These are phyloP conservation scores for Manis javanica DNA, from an alignment of 2,797 vertebrate species.

Conservation along the genomic window DNA sequence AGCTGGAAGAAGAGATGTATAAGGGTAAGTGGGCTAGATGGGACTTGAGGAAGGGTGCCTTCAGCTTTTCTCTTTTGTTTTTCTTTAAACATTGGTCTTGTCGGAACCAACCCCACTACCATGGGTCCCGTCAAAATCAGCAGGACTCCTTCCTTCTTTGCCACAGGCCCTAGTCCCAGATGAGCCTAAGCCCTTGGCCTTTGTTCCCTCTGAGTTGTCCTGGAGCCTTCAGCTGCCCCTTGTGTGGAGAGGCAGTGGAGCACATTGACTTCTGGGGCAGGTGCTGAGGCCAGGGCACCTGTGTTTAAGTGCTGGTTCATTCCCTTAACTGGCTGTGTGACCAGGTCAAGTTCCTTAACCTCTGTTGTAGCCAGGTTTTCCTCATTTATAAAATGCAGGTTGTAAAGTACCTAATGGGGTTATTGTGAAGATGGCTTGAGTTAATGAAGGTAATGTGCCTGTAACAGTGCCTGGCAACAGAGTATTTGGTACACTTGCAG, in stretches of 20 bases:
- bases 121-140: neutral
- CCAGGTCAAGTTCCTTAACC: neutral
- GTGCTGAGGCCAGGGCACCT: neutral
- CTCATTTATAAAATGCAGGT: neutral
- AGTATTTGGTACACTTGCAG: neutral
- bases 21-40: slow-evolving; percentile 87
- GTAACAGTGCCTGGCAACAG: neutral
- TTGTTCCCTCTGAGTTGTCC: neutral
- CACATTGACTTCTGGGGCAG: neutral
- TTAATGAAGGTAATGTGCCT: neutral
- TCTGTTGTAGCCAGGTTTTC: neutral
- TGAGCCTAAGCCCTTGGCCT: neutral
- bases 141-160: neutral
- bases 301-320: neutral
- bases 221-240: neutral
- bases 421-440: neutral
- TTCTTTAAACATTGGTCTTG: neutral
- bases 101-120: neutral
- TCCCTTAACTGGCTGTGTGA: neutral
- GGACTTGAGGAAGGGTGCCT: neutral
- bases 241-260: neutral
- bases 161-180: neutral
- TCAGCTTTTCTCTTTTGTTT: neutral
- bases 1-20: slow-evolving; percentile 94
- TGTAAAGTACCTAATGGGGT: neutral